These are phyloP conservation scores for Cryptops parisi DNA, from an alignment of 2,888 invertebrate genomes.

Conservation along the genomic window DNA sequence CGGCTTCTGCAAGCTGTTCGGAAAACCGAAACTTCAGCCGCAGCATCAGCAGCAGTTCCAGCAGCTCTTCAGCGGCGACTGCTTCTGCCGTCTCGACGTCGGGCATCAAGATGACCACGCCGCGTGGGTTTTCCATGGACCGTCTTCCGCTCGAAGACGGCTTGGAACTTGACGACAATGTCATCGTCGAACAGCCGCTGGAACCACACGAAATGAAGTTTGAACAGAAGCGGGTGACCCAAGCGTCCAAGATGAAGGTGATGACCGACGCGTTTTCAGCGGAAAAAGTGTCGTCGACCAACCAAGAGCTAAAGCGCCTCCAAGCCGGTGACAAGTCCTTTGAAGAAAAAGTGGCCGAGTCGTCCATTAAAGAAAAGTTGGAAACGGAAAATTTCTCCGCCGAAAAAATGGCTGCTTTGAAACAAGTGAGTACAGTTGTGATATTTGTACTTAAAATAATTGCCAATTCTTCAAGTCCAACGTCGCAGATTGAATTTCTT, in stretches of 20 bases:
- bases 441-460: too few species aligned
- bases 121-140: conserved; percentile 17
- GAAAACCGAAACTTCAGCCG: conserved; percentile 19
- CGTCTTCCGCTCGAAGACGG: conserved; percentile 19
- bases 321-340: conserved; percentile 65
- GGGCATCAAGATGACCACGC: conserved; percentile 13
- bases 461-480: too few species aligned
- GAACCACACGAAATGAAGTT: conserved; percentile 43
- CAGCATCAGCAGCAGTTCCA: conserved; percentile 21
- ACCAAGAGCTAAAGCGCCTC: conserved; percentile 53
- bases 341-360: conserved; percentile 54
- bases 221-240: conserved; percentile 67
- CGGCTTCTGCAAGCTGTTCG: conserved; percentile 14
- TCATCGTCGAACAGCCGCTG: conserved; percentile 10
- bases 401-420: conserved; percentile 66
- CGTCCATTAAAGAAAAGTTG: conserved; percentile 59
- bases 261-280: conserved; percentile 55
- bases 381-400: conserved; percentile 73
- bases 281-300: conserved; percentile 55
- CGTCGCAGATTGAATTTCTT: too few species aligned
- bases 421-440: conserved; percentile 38
- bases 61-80: conserved; percentile 19
- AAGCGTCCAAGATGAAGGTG: conserved; percentile 57
- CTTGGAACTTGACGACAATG: conserved; percentile 1
- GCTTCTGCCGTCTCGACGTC: conserved; percentile 21